A percentile compares a stretch with the other conserved stretches of the same genome.
Evolutionary conservation across 2,888 invertebrate genomes (phyloP).

Genomic region (Leistus spinibarbis): DNA sequence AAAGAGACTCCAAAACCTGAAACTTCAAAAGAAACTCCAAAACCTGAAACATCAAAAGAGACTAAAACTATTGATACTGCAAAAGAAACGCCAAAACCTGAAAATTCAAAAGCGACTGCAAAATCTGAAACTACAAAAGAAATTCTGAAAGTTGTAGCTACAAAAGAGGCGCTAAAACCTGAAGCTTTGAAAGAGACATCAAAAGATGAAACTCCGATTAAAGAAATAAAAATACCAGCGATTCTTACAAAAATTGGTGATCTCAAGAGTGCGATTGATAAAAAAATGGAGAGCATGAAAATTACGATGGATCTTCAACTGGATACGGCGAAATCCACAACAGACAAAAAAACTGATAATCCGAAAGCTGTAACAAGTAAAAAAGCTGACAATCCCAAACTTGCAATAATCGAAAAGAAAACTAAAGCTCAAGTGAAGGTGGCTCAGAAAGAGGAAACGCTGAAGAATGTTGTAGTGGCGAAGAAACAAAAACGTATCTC

Average conservation of each 20-base stretch:
- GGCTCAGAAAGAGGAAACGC: not conserved
- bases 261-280: slow-evolving; percentile 2
- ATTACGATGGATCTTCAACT: not conserved
- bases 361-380: not conserved
- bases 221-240: not conserved
- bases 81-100: not conserved
- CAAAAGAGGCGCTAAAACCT: not conserved
- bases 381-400: not conserved
- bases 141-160: not conserved
- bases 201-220: not conserved
- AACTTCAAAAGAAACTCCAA: not conserved
- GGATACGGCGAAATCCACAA: not conserved
- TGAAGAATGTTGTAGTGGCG: not conserved
- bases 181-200: not conserved
- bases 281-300: not conserved
- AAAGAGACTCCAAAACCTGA: not conserved
- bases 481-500: not conserved
- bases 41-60: no score
- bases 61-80: no score
- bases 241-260: slow-evolving; percentile 22
- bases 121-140: slow-evolving; percentile 1
- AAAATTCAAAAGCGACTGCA: not conserved
- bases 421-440: not conserved
- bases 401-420: not conserved
- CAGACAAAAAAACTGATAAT: slow-evolving; percentile 7